Conservation (phyloP, 2,113 vertebrate species). For the Potamarius usumacintae region DNA sequence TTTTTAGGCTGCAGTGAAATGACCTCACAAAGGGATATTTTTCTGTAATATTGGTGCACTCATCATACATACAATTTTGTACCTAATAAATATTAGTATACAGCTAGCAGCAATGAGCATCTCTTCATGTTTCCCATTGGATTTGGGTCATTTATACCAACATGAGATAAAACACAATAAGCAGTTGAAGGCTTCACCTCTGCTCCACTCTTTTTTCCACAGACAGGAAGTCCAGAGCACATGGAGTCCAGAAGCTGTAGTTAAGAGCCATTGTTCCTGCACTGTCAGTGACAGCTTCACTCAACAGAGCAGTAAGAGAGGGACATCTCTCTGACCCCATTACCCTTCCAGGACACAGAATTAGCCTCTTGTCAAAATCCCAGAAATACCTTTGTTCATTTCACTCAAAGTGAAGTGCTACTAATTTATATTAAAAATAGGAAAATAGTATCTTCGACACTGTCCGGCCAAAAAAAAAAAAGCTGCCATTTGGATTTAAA, state of each 20-base stretch:
- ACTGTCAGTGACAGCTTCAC: slow-evolving; percentile 35
- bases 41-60: background rate
- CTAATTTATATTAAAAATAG: background rate
- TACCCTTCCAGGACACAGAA: slow-evolving; percentile 31
- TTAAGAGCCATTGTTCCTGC: slow-evolving; percentile 27
- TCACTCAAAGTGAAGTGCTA: background rate
- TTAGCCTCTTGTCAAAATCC: background rate
- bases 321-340: slow-evolving; percentile 46
- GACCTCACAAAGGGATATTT: background rate
- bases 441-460: background rate
- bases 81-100: background rate
- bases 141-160: background rate
- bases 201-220: background rate
- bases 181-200: background rate
- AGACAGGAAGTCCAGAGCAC: slow-evolving; percentile 56
- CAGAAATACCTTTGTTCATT: background rate
- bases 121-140: background rate
- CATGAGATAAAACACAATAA: background rate
- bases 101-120: background rate
- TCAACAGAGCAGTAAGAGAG: slow-evolving; percentile 39
- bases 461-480: no score
- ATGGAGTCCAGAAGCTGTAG: background rate
- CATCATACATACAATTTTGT: background rate
- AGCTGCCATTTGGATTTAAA: no score
- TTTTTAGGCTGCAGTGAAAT: background rate